Percentiles rank a stretch among this genome's conserved stretches.
phyloP scores from a whole-genome alignment of 2,797 vertebrate species.

The Nasua narica region DNA sequence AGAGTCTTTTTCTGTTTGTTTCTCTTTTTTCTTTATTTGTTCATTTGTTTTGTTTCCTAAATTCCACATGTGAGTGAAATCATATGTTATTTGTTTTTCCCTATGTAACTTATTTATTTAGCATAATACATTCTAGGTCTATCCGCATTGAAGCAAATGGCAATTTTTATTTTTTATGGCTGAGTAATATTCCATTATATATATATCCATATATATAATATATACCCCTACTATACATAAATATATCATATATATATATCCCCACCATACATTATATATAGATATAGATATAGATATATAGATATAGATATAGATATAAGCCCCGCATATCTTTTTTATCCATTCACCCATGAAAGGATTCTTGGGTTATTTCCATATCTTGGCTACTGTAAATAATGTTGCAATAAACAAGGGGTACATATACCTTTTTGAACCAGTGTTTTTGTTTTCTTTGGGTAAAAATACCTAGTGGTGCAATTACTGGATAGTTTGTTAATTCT shows the following conservation, averaged over 20 bases:
- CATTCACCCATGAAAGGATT: neutral
- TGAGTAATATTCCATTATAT: neutral
- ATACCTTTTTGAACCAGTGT: neutral
- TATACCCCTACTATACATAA: too few relatives aligned
- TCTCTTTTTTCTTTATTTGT: neutral
- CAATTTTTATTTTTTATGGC: neutral
- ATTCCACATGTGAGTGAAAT: neutral
- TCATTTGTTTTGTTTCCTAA: neutral
- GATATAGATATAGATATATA: too few relatives aligned
- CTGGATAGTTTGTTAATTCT: neutral
- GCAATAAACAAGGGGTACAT: neutral
- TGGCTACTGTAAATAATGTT: neutral
- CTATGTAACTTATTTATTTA: neutral
- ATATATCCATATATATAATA: neutral
- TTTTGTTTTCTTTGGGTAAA: neutral
- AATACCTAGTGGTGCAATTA: neutral
- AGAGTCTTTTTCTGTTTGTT: neutral
- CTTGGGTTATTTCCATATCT: neutral
- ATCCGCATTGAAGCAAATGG: neutral
- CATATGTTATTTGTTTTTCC: neutral
- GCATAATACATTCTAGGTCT: neutral
- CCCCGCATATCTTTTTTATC: neutral
- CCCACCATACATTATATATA: too few relatives aligned
- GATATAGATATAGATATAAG: too few relatives aligned
- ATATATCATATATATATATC: too few relatives aligned